Percentiles rank a stretch among this genome's conserved stretches.
phyloP scores from a whole-genome alignment of 2,113 vertebrate species.

The Rhinichthys klamathensis region DNA sequence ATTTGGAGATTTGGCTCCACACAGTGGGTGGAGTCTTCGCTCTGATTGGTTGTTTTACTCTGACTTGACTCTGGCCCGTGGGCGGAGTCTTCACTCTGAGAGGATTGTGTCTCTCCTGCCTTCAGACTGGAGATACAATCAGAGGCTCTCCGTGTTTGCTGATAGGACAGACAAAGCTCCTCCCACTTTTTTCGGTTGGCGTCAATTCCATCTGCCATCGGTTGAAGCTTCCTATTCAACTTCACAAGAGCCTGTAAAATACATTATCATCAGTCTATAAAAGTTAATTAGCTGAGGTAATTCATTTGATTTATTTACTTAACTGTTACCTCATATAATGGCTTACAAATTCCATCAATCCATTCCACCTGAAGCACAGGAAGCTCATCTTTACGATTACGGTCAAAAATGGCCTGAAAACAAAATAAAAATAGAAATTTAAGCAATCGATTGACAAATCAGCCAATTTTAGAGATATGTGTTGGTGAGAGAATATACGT shows the following conservation, averaged over 20 bases:
- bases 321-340: slow-evolving; percentile 87
- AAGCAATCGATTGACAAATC: not conserved
- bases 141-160: slow-evolving; percentile 61
- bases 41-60: slow-evolving; percentile 31
- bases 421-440: not conserved
- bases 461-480: not conserved
- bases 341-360: slow-evolving; percentile 97
- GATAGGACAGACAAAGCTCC: slow-evolving; percentile 71
- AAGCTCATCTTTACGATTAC: slow-evolving; percentile 97
- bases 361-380: slow-evolving; percentile 93
- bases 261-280: not conserved
- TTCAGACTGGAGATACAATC: slow-evolving; percentile 37
- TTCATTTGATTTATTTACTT: not conserved
- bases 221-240: slow-evolving; percentile 78
- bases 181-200: slow-evolving; percentile 78
- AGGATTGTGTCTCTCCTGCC: slow-evolving; percentile 23
- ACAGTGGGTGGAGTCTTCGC: slow-evolving; percentile 35
- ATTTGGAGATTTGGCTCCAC: slow-evolving; percentile 45
- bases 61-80: slow-evolving; percentile 45
- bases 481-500: slow-evolving; percentile 66
- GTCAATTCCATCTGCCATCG: slow-evolving; percentile 78
- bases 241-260: slow-evolving; percentile 71
- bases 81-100: slow-evolving; percentile 54
- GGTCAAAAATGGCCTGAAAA: slow-evolving; percentile 95
- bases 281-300: not conserved